A percentile compares a stretch with the other conserved stretches of the same genome.
phyloP scores from a whole-genome alignment of 2,797 vertebrate genomes.

The Poeciliopsis turneri region DNA sequence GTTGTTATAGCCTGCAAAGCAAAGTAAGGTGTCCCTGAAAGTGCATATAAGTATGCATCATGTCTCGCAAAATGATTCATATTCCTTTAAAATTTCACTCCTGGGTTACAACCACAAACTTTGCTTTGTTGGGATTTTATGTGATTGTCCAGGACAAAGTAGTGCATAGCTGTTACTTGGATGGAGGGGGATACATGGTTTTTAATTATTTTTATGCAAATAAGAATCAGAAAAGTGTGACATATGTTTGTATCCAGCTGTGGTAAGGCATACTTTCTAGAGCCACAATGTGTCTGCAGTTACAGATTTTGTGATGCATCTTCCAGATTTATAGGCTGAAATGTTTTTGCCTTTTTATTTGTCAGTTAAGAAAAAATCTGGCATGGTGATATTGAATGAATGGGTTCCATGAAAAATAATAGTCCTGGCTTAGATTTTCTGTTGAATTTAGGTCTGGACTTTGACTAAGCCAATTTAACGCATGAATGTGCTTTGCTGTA shows the following conservation, averaged over 20 bases:
- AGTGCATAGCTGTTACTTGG: background rate
- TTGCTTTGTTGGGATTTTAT: background rate
- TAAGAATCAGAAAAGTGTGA: background rate
- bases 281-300: background rate
- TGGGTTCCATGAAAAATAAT: background rate
- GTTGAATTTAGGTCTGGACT: background rate
- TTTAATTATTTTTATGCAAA: background rate
- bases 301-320: background rate
- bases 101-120: background rate
- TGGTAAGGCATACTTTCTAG: background rate
- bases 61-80: background rate
- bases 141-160: background rate
- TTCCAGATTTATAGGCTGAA: background rate
- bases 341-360: background rate
- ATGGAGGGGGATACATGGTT: background rate
- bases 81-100: background rate
- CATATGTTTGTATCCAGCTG: background rate
- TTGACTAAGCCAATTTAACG: background rate
- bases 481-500: background rate
- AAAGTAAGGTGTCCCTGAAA: constrained; percentile 67
- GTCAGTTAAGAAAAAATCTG: background rate
- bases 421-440: background rate
- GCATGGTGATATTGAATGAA: background rate
- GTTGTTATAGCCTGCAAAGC: constrained; percentile 70
- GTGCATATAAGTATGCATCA: background rate